A percentile compares a stretch with the other conserved stretches of the same genome.
Conservation (phyloP, 1,140 invertebrate species). For the Pemphigus obesinymphae region DNA sequence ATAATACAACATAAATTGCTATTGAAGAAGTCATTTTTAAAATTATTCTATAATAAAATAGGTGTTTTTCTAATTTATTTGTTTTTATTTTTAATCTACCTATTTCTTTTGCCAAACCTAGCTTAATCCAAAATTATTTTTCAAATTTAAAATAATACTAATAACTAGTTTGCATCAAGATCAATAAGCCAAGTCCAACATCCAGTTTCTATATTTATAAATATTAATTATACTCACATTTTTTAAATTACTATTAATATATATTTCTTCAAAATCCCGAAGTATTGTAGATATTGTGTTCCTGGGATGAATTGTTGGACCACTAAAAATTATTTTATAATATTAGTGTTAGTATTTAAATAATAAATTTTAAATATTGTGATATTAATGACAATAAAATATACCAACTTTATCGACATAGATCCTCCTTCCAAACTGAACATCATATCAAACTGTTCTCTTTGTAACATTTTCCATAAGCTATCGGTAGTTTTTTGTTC, state of each 20-base stretch:
- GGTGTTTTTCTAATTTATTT: no score
- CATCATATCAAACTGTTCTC: slow-evolving; percentile 56
- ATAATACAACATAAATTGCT: no score
- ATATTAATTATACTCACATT: neutral
- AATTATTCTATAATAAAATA: no score
- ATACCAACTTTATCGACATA: slow-evolving; percentile 55
- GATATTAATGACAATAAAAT: neutral
- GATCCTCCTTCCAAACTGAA: slow-evolving; percentile 62
- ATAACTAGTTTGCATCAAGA: no score
- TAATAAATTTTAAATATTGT: slow-evolving; percentile 1
- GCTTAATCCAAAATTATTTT: no score
- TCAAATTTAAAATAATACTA: no score
- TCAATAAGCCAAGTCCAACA: no score
- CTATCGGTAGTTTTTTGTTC: slow-evolving; percentile 22
- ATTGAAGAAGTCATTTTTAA: no score
- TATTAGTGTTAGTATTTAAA: slow-evolving; percentile 37
- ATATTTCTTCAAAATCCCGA: neutral
- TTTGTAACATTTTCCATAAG: slow-evolving; percentile 43
- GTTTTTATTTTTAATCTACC: no score
- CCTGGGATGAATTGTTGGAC: slow-evolving; percentile 3
- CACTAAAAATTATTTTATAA: neutral
- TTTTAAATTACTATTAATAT: neutral
- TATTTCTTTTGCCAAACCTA: no score
- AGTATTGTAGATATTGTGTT: neutral
- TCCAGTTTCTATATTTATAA: no score